A percentile compares a stretch with the other conserved stretches of the same genome.
phyloP scores from a whole-genome alignment of 2,113 vertebrate genomes.

The Tetraodon nigroviridis region DNA sequence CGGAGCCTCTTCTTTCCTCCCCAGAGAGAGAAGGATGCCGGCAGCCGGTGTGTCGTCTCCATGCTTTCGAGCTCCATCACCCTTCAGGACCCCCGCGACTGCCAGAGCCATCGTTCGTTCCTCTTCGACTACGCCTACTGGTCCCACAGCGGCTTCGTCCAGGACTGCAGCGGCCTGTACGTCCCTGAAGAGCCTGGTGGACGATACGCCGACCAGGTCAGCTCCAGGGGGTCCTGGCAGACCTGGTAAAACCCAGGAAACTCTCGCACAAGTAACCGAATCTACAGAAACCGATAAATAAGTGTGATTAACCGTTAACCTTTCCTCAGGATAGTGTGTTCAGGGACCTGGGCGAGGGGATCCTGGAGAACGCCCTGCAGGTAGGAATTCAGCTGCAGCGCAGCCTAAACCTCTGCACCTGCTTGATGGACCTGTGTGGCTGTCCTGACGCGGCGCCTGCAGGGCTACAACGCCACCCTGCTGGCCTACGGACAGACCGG shows the following conservation, averaged over 20 bases:
- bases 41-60: constrained; percentile 76
- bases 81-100: constrained; percentile 71
- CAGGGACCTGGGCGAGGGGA: constrained; percentile 74
- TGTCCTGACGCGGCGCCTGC: too few species aligned
- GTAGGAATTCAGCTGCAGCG: constrained; percentile 29
- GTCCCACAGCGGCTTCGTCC: constrained; percentile 76
- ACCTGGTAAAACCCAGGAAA: neutral
- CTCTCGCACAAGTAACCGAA: neutral
- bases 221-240: neutral
- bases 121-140: constrained; percentile 77
- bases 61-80: constrained; percentile 72
- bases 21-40: constrained; percentile 78
- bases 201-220: constrained; percentile 80
- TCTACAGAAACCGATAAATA: neutral
- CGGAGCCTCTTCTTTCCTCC: neutral
- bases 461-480: constrained; percentile 81
- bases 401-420: neutral
- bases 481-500: constrained; percentile 80
- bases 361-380: constrained; percentile 77
- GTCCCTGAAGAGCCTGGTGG: constrained; percentile 70
- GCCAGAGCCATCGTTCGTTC: constrained; percentile 68
- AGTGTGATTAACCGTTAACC: neutral
- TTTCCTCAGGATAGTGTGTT: constrained; percentile 72
- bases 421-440: neutral
- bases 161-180: constrained; percentile 63